phyloP scores from a whole-genome alignment of 1,140 invertebrate species.

The Aphelenchoides avenae region DNA sequence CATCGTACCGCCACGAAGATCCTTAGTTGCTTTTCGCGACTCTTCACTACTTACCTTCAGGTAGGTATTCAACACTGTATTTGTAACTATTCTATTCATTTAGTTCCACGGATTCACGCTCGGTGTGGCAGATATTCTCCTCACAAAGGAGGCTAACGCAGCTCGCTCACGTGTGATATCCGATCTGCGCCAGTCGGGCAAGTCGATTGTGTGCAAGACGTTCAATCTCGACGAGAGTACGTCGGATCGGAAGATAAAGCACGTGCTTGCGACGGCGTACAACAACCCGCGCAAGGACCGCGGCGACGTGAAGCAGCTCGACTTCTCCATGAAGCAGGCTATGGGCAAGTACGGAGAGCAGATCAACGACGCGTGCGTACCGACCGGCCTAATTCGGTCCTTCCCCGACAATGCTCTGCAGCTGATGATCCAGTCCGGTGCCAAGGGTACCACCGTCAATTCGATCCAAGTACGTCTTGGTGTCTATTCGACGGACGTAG shows the following conservation, averaged over 20 bases:
- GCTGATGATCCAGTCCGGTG: constrained; percentile 94
- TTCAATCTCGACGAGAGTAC: constrained; percentile 68
- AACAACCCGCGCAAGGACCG: constrained; percentile 69
- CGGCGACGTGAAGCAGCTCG: constrained; percentile 73
- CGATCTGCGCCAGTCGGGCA: constrained; percentile 67
- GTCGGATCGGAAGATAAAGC: constrained; percentile 64
- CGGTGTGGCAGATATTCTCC: constrained; percentile 87
- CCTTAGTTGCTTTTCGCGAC: constrained; percentile 79
- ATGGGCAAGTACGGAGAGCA: constrained; percentile 80
- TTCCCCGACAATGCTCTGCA: constrained; percentile 94
- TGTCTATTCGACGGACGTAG: not conserved
- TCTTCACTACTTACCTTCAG: constrained; percentile 86
- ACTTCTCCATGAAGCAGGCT: constrained; percentile 77
- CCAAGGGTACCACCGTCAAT: constrained; percentile 81
- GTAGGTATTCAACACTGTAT: constrained; percentile 54
- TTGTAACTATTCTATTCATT: constrained; percentile 18
- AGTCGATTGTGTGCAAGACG: constrained; percentile 69
- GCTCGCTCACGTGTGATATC: constrained; percentile 71
- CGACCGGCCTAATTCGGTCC: constrained; percentile 72
- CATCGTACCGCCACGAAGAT: constrained; percentile 74
- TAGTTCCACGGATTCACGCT: constrained; percentile 78
- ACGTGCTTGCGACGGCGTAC: constrained; percentile 56
- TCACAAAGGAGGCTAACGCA: constrained; percentile 69
- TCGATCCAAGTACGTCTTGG: constrained; percentile 48
- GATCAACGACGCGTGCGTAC: constrained; percentile 79